Conservation (phyloP, 1,140 invertebrate species). For the Leptopilina clavipes region DNA sequence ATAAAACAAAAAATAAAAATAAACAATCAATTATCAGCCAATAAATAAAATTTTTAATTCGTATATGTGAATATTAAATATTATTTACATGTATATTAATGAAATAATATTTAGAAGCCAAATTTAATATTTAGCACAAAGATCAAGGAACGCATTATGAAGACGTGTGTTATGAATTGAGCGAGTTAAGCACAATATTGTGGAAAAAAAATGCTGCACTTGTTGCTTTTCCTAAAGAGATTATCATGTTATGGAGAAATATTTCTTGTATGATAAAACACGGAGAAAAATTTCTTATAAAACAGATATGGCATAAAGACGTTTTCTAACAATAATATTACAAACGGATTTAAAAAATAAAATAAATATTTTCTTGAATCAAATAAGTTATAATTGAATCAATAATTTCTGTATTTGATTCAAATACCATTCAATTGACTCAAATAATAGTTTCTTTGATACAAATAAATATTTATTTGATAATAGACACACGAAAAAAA, state of each 20-base stretch:
- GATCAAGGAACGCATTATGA: constrained; percentile 4
- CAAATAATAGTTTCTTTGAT: too few species aligned
- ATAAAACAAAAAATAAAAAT: too few species aligned
- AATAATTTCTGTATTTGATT: neutral
- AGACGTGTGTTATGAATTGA: constrained; percentile 3
- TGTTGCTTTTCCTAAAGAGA: neutral
- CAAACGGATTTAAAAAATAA: too few species aligned
- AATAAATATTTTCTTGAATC: too few species aligned
- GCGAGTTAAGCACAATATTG: constrained; percentile 9
- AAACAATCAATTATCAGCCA: neutral
- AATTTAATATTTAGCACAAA: neutral
- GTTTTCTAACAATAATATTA: too few species aligned
- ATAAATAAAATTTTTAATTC: neutral
- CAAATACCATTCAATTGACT: neutral
- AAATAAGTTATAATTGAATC: too few species aligned
- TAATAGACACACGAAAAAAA: too few species aligned
- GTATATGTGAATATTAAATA: neutral
- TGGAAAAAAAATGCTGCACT: neutral
- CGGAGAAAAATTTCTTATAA: neutral
- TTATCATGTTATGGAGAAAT: neutral
- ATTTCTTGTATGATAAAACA: neutral
- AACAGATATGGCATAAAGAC: neutral
- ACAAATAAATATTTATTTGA: too few species aligned
- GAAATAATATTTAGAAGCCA: neutral
- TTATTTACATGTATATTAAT: neutral